Base-by-base conservation (phyloP, 2,888 invertebrate genomes). In the Tiphia femorata region DNA sequence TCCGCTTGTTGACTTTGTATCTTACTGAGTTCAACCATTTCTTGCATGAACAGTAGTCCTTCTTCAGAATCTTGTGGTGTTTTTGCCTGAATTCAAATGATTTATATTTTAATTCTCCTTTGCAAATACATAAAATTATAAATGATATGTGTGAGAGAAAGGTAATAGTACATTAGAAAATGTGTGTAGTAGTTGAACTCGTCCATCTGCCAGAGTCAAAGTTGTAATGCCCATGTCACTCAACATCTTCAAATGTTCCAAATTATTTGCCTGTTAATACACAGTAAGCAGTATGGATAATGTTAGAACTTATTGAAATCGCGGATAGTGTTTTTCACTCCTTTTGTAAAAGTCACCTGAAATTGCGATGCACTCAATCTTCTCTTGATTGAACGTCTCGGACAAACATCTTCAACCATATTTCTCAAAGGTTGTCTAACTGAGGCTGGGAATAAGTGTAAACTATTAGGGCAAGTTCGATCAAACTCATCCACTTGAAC, bases 221-320 rank as follows among this genome's bases (percentile, higher is more conserved):
- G 98, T 92, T 52, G 93, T 92, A 77, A 99, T 97, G 60, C 98
- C 98, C 97, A 98, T 97, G 80, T 95, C 92, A 56, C 92, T 90
- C 64, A 98, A 88, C 64, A 94, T 89, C 80, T 90, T 90, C 69
- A 97, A 84, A 86, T 98, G 98, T 49, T 95, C 92, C 51, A 92
- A 88, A 86, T 97, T 97, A 73, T 90, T 91, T 53, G 94, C 90
- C 65, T 92, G 84, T 3, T 8, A 35, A 46, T 56, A 1, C 12
- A 29, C 29, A 29, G 29, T 29, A 29, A 29, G 7, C 2, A 29
- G 29, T 2, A 29, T 29, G 20, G 20, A n/a, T n/a, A n/a, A n/a
- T n/a, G n/a, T n/a, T n/a, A n/a, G n/a, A 19, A 19, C 27, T 2
- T 27, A 10, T 42, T 7, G 12, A n/a, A n/a, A 21, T 49, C 30